Percentiles rank a stretch among this genome's conserved stretches.
Evolutionary conservation across 1,140 invertebrate species (phyloP).

Genomic region (Tetramorium parvispinum): DNA sequence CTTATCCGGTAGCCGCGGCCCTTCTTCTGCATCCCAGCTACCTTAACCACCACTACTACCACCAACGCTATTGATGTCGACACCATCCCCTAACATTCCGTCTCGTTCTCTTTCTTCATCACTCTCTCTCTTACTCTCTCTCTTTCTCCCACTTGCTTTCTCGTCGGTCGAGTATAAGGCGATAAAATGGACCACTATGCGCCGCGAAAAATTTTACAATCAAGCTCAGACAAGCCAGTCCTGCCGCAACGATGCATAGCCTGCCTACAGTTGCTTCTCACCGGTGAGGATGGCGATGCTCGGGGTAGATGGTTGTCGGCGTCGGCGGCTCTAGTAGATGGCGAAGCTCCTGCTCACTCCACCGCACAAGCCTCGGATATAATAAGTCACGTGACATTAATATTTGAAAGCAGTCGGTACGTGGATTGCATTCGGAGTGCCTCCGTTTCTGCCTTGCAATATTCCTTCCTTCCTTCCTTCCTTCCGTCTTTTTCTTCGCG

Average conservation of each 20-base stretch:
- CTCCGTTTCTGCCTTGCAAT: constrained; percentile 75
- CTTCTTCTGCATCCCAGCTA: constrained; percentile 52
- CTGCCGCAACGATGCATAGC: constrained; percentile 70
- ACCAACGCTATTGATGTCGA: constrained; percentile 39
- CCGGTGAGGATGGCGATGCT: background rate
- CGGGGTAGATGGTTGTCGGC: constrained; percentile 17
- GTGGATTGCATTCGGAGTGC: constrained; percentile 85
- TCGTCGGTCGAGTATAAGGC: constrained; percentile 68
- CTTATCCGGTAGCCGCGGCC: constrained; percentile 67
- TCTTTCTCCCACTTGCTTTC: background rate
- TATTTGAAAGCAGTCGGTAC: constrained; percentile 86
- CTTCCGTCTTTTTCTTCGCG: constrained; percentile 72
- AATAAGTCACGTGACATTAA: constrained; percentile 87
- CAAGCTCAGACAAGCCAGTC: constrained; percentile 79
- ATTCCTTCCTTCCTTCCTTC: constrained; percentile 74
- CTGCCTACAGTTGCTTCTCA: constrained; percentile 66
- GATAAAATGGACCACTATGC: constrained; percentile 81
- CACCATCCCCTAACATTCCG: constrained; percentile 21
- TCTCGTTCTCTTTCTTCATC: background rate
- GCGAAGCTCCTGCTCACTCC: constrained; percentile 79
- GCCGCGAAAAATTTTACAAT: constrained; percentile 82
- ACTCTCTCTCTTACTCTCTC: background rate
- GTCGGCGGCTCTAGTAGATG: constrained; percentile 65
- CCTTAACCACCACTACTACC: constrained; percentile 22
- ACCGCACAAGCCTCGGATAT: constrained; percentile 83